Evolutionary conservation across 2,797 vertebrate species (phyloP).

Genomic region (Antennarius maculatus): DNA sequence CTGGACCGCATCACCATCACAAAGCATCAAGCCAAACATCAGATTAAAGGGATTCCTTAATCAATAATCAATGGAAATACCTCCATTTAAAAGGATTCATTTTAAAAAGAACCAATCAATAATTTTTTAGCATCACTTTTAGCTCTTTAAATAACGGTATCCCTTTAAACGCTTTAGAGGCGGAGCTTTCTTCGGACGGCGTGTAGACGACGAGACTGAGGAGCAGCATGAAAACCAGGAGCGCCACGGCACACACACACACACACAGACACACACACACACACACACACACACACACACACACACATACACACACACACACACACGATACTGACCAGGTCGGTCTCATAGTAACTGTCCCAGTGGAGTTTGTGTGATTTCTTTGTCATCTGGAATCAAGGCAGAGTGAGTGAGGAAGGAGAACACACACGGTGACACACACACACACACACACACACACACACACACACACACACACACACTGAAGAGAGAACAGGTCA

Average conservation of each 20-base stretch:
- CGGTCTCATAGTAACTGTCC: conserved; percentile 96
- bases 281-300: conserved; percentile 63
- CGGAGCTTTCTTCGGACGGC: conserved; percentile 20
- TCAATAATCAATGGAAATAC: not conserved
- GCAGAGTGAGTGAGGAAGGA: conserved; percentile 78
- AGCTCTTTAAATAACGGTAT: conserved; percentile 26
- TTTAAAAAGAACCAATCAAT: too few species aligned
- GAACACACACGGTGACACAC: conserved; percentile 33
- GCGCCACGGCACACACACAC: conserved; percentile 61
- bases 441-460: conserved; percentile 1
- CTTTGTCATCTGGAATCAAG: conserved; percentile 96
- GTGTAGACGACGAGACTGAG: conserved; percentile 40
- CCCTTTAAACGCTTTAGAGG: conserved; percentile 56
- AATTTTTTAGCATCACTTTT: too few species aligned
- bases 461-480: conserved; percentile 15
- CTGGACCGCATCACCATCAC: conserved; percentile 11
- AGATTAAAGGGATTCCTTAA: conserved; percentile 62
- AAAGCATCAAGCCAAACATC: conserved; percentile 33
- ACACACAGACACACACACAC: conserved; percentile 49
- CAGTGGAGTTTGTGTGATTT: conserved; percentile 92
- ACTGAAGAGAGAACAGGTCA: conserved; percentile 17
- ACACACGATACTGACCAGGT: conserved; percentile 91
- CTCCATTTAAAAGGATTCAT: too few species aligned
- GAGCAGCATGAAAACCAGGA: conserved; percentile 41
- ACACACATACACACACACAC: conserved; percentile 52